Evolutionary conservation across 2,888 invertebrate genomes (phyloP), one percentile per base, ranked within the genome.

Genomic region (Cheilosia vulpina): DNA sequence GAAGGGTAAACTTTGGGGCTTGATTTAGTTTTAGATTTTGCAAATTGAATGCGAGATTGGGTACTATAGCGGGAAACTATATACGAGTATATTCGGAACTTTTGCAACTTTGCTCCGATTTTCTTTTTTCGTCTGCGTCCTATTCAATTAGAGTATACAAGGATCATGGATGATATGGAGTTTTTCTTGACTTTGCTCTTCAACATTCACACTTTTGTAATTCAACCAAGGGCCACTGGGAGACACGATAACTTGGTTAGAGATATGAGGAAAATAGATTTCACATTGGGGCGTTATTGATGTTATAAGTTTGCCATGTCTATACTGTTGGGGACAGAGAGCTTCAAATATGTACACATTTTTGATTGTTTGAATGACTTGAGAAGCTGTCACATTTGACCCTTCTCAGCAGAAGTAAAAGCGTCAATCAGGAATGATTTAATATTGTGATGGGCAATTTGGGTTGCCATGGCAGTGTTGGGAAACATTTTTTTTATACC

Each of bases 21-120:
- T 77, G 77, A 66, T 82, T 77, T 72, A 66, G 66, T 72, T 77
- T 82, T 72, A 68, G 77, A 66, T 78, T 82, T 77, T 72, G 62
- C 66, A 78, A 82, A 82, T 66, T 68, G 78, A 82, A 78, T 82
- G 45, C 31, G 43, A 68, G 60, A 57, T 57, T 47, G 73, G 45
- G 4, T 21, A 57, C 60, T 21, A 27, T 62, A 50, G 63, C 41
- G 21, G 24, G n/a, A 55, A 52, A 55, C 41, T 47, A 52, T 38
- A 38, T 13, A 38, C 6, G 6, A 31, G 21, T 31, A 31, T 6
- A 31, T 9, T 31, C 11, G 11, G 21, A 76, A 81, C 58, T 76
- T 73, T 71, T 69, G 21, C 38, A 71, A 76, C 76, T 76, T 76
- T 81, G 50, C 13, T 71, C 38, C 43, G 7, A 57, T 50, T 50